These are phyloP conservation scores for Euthynnus affinis DNA, from an alignment of 2,797 vertebrate genomes.

Conservation along the genomic window DNA sequence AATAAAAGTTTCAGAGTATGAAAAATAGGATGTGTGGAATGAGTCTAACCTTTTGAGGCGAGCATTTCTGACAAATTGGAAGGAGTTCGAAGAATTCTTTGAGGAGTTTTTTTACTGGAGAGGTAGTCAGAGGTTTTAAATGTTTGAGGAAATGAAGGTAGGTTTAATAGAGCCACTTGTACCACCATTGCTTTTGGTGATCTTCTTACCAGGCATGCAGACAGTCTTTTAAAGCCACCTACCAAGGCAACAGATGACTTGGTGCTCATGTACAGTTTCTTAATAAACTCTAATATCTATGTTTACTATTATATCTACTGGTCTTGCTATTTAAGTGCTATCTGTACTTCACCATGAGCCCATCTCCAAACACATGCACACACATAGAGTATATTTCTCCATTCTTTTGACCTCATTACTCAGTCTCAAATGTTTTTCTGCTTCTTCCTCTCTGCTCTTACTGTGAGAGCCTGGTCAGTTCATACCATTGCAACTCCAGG, in stretches of 20 bases:
- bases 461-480: slow-evolving; percentile 36
- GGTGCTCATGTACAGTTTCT: slow-evolving; percentile 4
- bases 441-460: neutral
- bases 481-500: slow-evolving; percentile 61
- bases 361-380: neutral
- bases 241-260: neutral
- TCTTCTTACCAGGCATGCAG: neutral
- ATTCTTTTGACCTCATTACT: slow-evolving; percentile 1
- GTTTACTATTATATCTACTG: neutral
- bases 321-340: neutral
- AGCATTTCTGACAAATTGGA: slow-evolving; percentile 53
- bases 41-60: slow-evolving; percentile 27
- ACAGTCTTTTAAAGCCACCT: too few species aligned
- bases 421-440: neutral
- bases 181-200: slow-evolving; percentile 4
- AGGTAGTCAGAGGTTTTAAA: slow-evolving; percentile 16
- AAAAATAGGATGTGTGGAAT: slow-evolving; percentile 23
- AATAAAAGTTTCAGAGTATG: slow-evolving; percentile 48
- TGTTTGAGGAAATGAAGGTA: slow-evolving; percentile 8
- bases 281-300: neutral
- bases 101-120: slow-evolving; percentile 9
- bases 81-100: slow-evolving; percentile 38
- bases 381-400: neutral
- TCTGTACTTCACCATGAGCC: neutral
- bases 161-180: slow-evolving; percentile 8